Percentiles rank a stretch among this genome's conserved stretches.
phyloP scores from a whole-genome alignment of 2,113 vertebrate genomes.

The cattle (Bos taurus) region DNA sequence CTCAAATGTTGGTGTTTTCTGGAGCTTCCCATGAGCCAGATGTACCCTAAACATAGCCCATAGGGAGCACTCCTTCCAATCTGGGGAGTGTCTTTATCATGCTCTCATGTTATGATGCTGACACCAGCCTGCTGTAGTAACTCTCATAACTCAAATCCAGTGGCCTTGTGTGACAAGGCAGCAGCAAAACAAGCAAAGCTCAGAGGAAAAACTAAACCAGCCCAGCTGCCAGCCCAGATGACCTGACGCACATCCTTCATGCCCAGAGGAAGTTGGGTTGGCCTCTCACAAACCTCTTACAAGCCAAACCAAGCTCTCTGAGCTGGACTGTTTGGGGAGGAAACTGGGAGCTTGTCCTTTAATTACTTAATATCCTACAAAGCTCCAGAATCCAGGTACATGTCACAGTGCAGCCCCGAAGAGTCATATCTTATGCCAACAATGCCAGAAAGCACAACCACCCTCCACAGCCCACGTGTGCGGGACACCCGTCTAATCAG shows the following conservation, averaged over 20 bases:
- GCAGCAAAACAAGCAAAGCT: background rate
- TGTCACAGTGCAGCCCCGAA: background rate
- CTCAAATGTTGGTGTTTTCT: background rate
- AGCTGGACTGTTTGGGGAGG: background rate
- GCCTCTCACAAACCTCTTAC: background rate
- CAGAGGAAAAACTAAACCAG: background rate
- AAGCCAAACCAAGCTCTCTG: background rate
- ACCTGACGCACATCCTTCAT: background rate
- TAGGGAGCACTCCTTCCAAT: background rate
- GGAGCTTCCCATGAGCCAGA: background rate
- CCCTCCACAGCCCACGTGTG: too few relatives aligned
- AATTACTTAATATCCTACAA: background rate
- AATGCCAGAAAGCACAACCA: background rate
- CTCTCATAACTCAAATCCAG: background rate
- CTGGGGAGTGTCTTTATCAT: background rate
- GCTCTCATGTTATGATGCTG: background rate
- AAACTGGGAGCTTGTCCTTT: background rate
- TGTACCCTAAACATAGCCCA: background rate
- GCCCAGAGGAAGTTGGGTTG: background rate
- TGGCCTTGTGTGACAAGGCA: fast-evolving
- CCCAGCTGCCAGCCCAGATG: background rate
- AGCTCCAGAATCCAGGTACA: background rate
- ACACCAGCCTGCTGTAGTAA: background rate
- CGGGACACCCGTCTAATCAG: background rate
- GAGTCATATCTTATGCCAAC: background rate